A percentile compares a stretch with the other conserved stretches of the same genome.
Conservation (phyloP, 2,888 invertebrate species). For the Chymomyza amoena region DNA sequence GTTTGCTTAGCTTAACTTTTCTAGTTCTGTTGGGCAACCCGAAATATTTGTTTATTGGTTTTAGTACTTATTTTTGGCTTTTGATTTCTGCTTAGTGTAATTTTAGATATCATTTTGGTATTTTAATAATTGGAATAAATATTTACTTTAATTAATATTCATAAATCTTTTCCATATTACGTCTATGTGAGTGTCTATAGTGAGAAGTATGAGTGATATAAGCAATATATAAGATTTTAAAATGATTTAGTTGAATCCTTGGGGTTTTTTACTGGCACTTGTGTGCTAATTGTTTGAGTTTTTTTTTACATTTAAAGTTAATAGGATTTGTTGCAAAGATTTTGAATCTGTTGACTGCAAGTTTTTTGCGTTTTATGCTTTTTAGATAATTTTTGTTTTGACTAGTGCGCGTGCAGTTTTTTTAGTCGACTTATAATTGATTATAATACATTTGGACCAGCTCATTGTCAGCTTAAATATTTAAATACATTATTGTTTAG, state of each 20-base stretch:
- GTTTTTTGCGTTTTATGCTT: not conserved
- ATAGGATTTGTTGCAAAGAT: not conserved
- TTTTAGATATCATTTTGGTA: not conserved
- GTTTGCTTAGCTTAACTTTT: slow-evolving; percentile 29
- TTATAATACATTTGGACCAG: slow-evolving; percentile 19
- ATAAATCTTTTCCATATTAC: slow-evolving; percentile 1
- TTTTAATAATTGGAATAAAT: slow-evolving; percentile 22
- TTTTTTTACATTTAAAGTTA: not conserved
- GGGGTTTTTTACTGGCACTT: too few species aligned
- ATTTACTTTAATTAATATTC: slow-evolving; percentile 17
- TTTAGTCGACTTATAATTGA: not conserved
- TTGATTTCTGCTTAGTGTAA: not conserved
- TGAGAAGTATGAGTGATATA: too few species aligned
- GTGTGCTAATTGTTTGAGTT: too few species aligned
- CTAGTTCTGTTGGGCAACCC: slow-evolving; percentile 7
- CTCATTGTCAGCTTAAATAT: not conserved
- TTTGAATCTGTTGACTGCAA: not conserved
- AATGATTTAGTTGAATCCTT: too few species aligned
- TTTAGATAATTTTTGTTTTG: not conserved
- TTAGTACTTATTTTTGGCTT: not conserved
- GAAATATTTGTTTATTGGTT: not conserved
- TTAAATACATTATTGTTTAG: not conserved
- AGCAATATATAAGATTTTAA: too few species aligned
- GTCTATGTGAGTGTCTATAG: not conserved
- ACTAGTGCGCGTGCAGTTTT: slow-evolving; percentile 2